These are phyloP conservation scores for Ylistrum balloti DNA, from an alignment of 1,140 invertebrate genomes.

Conservation along the genomic window DNA sequence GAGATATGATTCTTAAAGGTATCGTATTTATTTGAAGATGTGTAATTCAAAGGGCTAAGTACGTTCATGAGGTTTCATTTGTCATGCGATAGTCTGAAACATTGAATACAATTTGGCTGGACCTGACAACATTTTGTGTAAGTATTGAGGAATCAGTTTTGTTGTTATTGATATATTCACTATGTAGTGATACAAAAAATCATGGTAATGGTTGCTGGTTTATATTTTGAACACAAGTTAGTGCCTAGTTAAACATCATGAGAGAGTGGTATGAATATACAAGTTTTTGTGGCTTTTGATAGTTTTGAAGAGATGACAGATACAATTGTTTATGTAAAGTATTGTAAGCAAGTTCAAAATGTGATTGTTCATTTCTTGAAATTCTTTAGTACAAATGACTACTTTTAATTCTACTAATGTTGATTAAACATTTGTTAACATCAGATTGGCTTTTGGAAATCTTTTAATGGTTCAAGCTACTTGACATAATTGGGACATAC, in stretches of 20 bases:
- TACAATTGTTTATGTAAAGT: background rate
- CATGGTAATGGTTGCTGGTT: background rate
- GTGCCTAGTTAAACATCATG: background rate
- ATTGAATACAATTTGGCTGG: background rate
- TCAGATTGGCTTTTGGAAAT: background rate
- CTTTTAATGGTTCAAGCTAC: background rate
- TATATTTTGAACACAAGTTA: background rate
- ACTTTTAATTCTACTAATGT: background rate
- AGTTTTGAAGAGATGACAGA: background rate
- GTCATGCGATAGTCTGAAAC: too few species aligned
- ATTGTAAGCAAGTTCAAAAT: background rate
- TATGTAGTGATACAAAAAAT: background rate
- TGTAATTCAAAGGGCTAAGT: too few species aligned
- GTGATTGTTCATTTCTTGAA: background rate
- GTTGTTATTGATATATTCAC: background rate
- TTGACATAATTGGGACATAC: background rate
- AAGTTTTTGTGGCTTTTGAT: background rate
- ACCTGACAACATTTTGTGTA: background rate
- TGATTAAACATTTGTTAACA: conserved; percentile 35
- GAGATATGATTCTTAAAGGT: too few species aligned
- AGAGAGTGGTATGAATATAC: too few species aligned
- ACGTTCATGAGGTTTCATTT: too few species aligned
- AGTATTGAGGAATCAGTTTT: background rate
- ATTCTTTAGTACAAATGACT: conserved; percentile 12
- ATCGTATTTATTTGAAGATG: too few species aligned